Evolutionary conservation across 2,888 invertebrate species (phyloP), one percentile per base, ranked within the genome.

Genomic region (Clostera curtula): DNA sequence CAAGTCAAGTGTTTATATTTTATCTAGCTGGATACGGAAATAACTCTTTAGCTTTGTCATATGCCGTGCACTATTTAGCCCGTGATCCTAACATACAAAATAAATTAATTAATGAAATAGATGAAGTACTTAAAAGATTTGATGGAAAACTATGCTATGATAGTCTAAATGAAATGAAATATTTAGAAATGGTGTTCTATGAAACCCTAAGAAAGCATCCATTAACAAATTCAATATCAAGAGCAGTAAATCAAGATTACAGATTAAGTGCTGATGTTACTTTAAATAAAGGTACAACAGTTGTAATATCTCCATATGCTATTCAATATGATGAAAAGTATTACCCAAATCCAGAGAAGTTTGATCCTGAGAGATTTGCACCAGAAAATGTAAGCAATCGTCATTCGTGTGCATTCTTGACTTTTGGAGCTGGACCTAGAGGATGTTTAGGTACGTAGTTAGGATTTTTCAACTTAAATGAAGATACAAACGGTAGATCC

Each of bases 361-460:
- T 85, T 44, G 65, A 79, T 29, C 86, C 86, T 1, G 79, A 84
- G 20, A 61, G 85, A 28, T 86, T 85, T 51, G 50, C 54, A 8
- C 47, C 63, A 1, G 72, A 73, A 31, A 68, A 63, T 19, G 50
- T 49, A 16, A 55, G 42, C 19, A 37, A 49, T 9, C 46, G 68
- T 14, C 70, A 70, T 36, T 47, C 64, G 0, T 74, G 65, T 40
- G 66, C 70, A 0, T 80, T 62, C 43, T 30, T 80, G 15, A 74
- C 80, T 2, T 80, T 82, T 44, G 82, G 82, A 22, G 61, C 52
- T 28, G 80, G 82, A 5, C 79, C 75, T 1, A 56, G 83, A 29
- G 65, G 66, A 29, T 83, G 82, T 42, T 58, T 79, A 7, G 80
- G 79, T 80, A 47, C 63, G 66, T 52, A 18, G 5, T n/a, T 14